A percentile compares a stretch with the other conserved stretches of the same genome.
Conservation (phyloP, 2,888 invertebrate species). For the Alcis repandata region DNA sequence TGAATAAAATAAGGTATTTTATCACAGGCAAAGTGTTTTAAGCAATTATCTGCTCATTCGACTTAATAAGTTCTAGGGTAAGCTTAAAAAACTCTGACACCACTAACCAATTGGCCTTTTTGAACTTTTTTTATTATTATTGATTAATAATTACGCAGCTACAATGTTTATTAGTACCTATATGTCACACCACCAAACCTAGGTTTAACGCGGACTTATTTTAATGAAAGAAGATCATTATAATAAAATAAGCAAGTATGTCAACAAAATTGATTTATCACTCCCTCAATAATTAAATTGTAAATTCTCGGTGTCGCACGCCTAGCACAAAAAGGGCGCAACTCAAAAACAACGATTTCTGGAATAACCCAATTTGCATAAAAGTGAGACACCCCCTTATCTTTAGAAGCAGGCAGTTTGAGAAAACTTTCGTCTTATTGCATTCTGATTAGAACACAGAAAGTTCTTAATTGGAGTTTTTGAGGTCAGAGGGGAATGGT, state of each 20-base stretch:
- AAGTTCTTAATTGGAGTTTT: constrained; percentile 65
- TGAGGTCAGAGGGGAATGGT: constrained; percentile 63
- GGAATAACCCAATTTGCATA: constrained; percentile 75
- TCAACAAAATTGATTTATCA: constrained; percentile 4
- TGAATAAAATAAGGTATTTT: no score
- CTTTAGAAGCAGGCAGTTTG: constrained; percentile 77
- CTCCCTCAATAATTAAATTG: constrained; percentile 4
- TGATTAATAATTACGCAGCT: no score
- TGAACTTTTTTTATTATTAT: no score
- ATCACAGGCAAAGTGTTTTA: no score
- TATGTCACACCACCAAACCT: no score
- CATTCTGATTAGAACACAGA: constrained; percentile 72
- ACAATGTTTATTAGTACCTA: no score
- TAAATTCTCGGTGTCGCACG: constrained; percentile 11
- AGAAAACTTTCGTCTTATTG: constrained; percentile 81
- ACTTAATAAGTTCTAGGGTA: no score
- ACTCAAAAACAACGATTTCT: constrained; percentile 66
- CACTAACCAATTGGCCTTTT: no score
- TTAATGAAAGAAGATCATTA: neutral
- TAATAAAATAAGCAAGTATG: neutral
- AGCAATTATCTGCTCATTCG: no score
- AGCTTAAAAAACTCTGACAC: no score
- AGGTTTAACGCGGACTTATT: no score
- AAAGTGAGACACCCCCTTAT: constrained; percentile 80
- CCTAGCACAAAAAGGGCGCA: constrained; percentile 49